Percentiles rank a stretch among this genome's conserved stretches.
These are phyloP conservation scores for Drosophila kokeensis DNA, from an alignment of 2,888 invertebrate genomes.

Conservation along the genomic window DNA sequence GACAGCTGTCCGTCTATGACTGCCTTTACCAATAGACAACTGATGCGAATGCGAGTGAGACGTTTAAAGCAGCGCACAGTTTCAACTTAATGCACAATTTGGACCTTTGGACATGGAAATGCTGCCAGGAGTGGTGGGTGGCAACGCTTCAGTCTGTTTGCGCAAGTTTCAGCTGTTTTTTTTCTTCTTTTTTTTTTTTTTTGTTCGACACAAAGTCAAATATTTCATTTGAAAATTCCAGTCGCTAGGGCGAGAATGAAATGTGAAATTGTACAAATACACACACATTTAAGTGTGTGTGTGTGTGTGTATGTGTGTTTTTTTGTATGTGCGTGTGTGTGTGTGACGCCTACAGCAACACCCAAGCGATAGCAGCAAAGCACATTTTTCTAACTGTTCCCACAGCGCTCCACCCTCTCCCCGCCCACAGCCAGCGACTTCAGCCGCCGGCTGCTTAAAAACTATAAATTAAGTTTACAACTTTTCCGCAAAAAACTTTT, in stretches of 20 bases:
- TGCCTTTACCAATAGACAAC: slow-evolving; percentile 23
- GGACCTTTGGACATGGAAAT: slow-evolving; percentile 3
- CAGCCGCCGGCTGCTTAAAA: slow-evolving; percentile 73
- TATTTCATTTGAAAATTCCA: slow-evolving; percentile 80
- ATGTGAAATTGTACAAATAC: slow-evolving; percentile 73
- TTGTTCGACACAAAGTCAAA: slow-evolving; percentile 78
- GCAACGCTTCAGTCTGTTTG: slow-evolving; percentile 68
- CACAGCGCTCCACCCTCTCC: neutral
- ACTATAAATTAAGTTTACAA: slow-evolving; percentile 79
- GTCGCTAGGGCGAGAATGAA: slow-evolving; percentile 75
- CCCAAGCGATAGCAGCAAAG: slow-evolving; percentile 64
- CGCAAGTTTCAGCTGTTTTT: slow-evolving; percentile 67
- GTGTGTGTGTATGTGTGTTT: neutral
- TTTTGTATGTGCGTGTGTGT: slow-evolving; percentile 1
- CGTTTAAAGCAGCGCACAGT: slow-evolving; percentile 42
- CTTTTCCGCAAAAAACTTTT: slow-evolving; percentile 71
- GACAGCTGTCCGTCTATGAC: slow-evolving; percentile 11
- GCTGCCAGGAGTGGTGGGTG: slow-evolving; percentile 7
- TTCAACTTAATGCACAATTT: slow-evolving; percentile 53
- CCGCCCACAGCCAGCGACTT: slow-evolving; percentile 28
- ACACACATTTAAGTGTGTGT: slow-evolving; percentile 11
- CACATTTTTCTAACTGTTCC: slow-evolving; percentile 66
- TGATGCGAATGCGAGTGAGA: slow-evolving; percentile 18
- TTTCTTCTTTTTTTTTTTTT: slow-evolving; percentile 4
- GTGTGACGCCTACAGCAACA: slow-evolving; percentile 45